Percentiles rank a stretch among this genome's conserved stretches.
Evolutionary conservation across 2,888 invertebrate genomes (phyloP).

Genomic region (Macrosiphum euphorbiae): DNA sequence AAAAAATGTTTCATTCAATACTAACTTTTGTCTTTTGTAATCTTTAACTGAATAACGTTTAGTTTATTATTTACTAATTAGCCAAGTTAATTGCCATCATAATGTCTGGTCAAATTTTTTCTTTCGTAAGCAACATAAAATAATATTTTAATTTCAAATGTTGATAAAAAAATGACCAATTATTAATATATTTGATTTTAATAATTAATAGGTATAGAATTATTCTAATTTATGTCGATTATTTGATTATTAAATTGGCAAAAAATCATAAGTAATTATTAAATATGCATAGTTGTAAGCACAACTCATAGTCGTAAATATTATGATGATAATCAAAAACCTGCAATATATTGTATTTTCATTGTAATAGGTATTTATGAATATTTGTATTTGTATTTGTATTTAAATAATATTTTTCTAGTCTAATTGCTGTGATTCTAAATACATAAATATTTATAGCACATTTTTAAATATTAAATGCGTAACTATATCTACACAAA

Average conservation of each 20-base stretch:
- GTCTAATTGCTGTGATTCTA: constrained; percentile 16
- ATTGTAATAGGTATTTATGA: too few relatives aligned
- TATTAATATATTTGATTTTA: not conserved
- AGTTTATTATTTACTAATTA: not conserved
- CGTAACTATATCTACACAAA: not conserved
- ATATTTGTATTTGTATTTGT: too few relatives aligned
- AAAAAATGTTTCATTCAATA: not conserved
- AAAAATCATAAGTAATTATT: not conserved
- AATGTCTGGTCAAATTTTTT: not conserved
- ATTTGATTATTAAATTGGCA: not conserved
- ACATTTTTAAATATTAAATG: not conserved
- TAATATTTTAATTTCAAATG: not conserved
- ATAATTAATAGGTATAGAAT: too few relatives aligned
- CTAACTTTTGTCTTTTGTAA: not conserved
- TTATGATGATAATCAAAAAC: not conserved
- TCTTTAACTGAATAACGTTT: not conserved
- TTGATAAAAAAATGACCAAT: not conserved
- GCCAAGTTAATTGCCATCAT: not conserved
- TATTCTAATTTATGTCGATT: too few relatives aligned
- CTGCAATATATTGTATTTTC: too few relatives aligned
- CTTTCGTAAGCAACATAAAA: not conserved
- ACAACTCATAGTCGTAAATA: not conserved
- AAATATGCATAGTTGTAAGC: not conserved
- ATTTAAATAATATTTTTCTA: constrained; percentile 15
- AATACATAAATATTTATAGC: not conserved